A percentile compares a stretch with the other conserved stretches of the same genome.
These are phyloP conservation scores for Arenicola marina DNA, from an alignment of 2,888 invertebrate species.

Conservation along the genomic window DNA sequence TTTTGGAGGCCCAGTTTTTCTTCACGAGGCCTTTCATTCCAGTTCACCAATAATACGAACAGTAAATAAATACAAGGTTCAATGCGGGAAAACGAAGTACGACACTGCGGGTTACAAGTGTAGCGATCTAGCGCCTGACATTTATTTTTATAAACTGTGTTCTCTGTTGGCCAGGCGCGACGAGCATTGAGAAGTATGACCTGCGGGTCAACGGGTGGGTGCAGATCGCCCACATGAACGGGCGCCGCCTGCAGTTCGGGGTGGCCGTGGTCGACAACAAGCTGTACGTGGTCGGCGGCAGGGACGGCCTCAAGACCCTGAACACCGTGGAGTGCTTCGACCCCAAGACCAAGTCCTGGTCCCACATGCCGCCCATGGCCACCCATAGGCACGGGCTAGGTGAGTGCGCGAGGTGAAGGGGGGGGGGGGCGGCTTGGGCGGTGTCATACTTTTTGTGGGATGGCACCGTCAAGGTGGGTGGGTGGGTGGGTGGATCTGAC, in stretches of 20 bases:
- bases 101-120: too few species aligned
- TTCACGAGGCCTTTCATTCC: too few species aligned
- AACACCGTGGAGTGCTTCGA: constrained; percentile 61
- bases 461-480: too few species aligned
- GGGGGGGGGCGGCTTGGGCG: neutral
- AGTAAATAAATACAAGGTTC: too few species aligned
- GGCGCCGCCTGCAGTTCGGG: constrained; percentile 85
- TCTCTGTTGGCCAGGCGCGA: constrained; percentile 69
- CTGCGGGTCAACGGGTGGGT: constrained; percentile 80
- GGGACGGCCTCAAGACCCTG: constrained; percentile 90
- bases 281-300: constrained; percentile 84
- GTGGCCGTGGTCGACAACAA: constrained; percentile 76
- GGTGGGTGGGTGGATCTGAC: too few species aligned
- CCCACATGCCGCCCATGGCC: constrained; percentile 80
- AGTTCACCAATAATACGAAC: neutral
- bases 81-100: too few species aligned
- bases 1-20: too few species aligned
- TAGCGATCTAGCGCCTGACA: neutral
- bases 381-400: constrained; percentile 74
- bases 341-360: constrained; percentile 74
- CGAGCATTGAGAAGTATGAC: constrained; percentile 88
- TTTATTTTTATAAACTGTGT: too few species aligned
- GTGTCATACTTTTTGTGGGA: too few species aligned
- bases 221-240: constrained; percentile 77
- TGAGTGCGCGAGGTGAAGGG: constrained; percentile 48